A percentile compares a stretch with the other conserved stretches of the same genome.
Evolutionary conservation across 2,797 vertebrate genomes (phyloP).

Genomic region (Naso thynnoides): DNA sequence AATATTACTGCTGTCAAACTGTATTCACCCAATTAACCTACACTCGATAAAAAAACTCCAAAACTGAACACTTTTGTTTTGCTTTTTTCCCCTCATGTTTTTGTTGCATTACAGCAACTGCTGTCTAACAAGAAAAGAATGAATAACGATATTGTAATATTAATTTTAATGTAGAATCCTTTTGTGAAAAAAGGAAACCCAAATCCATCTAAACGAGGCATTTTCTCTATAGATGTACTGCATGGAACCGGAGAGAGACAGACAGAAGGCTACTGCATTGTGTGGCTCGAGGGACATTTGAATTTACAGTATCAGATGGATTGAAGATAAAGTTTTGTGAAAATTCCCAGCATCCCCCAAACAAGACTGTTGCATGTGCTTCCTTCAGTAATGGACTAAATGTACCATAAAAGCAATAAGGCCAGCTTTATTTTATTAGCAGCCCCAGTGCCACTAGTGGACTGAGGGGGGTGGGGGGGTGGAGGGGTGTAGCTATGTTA

Average conservation of each 20-base stretch:
- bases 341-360: conserved; percentile 42
- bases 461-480: too few species aligned
- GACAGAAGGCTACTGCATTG: background rate
- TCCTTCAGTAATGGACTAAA: conserved; percentile 47
- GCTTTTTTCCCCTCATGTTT: background rate
- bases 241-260: background rate
- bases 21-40: conserved; percentile 12
- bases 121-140: conserved; percentile 3
- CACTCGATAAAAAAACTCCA: background rate
- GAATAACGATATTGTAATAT: conserved; percentile 1
- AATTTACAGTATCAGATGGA: conserved; percentile 37
- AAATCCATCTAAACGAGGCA: background rate
- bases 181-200: background rate
- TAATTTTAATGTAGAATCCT: conserved; percentile 5
- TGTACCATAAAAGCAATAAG: conserved; percentile 54
- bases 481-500: too few species aligned
- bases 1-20: conserved; percentile 7
- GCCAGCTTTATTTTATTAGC: conserved; percentile 47
- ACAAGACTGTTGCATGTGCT: conserved; percentile 34
- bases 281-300: conserved; percentile 15
- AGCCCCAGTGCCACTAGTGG: too few species aligned
- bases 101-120: background rate
- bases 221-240: background rate
- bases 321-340: conserved; percentile 41
- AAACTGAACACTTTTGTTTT: background rate